These are phyloP conservation scores for Sarcophilus harrisii DNA, from an alignment of 2,797 vertebrate species.

Conservation along the genomic window DNA sequence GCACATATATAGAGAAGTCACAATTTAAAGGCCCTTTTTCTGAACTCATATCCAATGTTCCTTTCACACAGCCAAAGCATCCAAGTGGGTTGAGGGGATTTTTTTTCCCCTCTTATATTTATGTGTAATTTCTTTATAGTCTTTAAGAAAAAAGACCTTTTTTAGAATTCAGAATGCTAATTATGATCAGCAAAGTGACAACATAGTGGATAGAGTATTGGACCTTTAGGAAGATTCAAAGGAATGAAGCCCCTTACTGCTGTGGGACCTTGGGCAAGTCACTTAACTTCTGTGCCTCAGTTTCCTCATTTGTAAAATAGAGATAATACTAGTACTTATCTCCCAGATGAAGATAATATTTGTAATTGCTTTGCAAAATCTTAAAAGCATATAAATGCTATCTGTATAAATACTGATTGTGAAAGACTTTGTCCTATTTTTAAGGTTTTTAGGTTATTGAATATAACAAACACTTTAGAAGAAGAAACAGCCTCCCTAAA, in stretches of 20 bases:
- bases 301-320: background rate
- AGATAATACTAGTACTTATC: background rate
- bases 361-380: background rate
- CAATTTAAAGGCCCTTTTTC: background rate
- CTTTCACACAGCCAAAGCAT: background rate
- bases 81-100: background rate
- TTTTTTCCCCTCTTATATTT: background rate
- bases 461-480: conserved; percentile 14
- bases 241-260: background rate
- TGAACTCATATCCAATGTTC: background rate
- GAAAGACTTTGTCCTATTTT: background rate
- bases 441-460: conserved; percentile 27
- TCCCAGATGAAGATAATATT: background rate
- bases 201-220: background rate
- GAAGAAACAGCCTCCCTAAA: conserved; percentile 20
- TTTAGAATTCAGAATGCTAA: conserved; percentile 21
- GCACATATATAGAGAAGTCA: background rate
- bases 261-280: background rate
- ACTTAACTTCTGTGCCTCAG: background rate
- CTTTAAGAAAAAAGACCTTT: conserved; percentile 21
- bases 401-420: background rate
- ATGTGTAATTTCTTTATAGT: conserved; percentile 41
- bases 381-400: background rate
- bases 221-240: background rate
- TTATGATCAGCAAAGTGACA: background rate